A percentile compares a stretch with the other conserved stretches of the same genome.
phyloP scores from a whole-genome alignment of 1,140 invertebrate genomes.

The Brevipalpus yothersi region DNA sequence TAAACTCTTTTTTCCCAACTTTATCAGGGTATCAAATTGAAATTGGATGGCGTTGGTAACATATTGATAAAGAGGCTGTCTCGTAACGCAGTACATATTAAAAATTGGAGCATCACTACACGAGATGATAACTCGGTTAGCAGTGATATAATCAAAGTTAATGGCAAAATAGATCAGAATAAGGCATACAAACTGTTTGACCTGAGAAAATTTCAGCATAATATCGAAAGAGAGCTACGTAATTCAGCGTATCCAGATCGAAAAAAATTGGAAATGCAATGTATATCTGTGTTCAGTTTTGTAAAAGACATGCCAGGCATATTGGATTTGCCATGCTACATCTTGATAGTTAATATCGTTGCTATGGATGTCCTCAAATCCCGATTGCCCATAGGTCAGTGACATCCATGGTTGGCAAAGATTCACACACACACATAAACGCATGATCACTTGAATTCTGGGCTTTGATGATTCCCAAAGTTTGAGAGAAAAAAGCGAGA shows the following conservation, averaged over 20 bases:
- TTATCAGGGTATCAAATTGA: slow-evolving; percentile 41
- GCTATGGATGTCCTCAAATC: slow-evolving; percentile 85
- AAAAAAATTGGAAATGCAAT: slow-evolving; percentile 59
- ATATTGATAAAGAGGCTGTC: slow-evolving; percentile 75
- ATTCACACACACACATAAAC: no score
- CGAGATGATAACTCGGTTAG: slow-evolving; percentile 41
- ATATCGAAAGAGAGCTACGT: slow-evolving; percentile 48
- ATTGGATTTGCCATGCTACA: slow-evolving; percentile 74
- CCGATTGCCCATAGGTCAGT: slow-evolving; percentile 11
- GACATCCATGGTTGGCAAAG: no score
- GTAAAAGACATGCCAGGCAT: slow-evolving; percentile 47
- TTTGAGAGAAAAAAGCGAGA: no score
- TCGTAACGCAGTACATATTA: slow-evolving; percentile 70
- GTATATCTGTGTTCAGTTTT: slow-evolving; percentile 63
- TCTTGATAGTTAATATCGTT: slow-evolving; percentile 77
- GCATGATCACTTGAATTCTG: no score
- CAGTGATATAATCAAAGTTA: slow-evolving; percentile 57
- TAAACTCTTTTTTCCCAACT: background rate
- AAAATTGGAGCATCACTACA: slow-evolving; percentile 19
- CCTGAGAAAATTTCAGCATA: slow-evolving; percentile 72
- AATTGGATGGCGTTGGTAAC: slow-evolving; percentile 83
- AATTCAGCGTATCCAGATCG: slow-evolving; percentile 56
- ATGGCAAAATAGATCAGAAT: slow-evolving; percentile 60
- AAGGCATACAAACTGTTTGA: slow-evolving; percentile 88
- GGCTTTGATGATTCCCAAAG: no score